Percentiles rank a stretch among this genome's conserved stretches.
phyloP scores from a whole-genome alignment of 2,797 vertebrate species.

The Fistularia commersonii region DNA sequence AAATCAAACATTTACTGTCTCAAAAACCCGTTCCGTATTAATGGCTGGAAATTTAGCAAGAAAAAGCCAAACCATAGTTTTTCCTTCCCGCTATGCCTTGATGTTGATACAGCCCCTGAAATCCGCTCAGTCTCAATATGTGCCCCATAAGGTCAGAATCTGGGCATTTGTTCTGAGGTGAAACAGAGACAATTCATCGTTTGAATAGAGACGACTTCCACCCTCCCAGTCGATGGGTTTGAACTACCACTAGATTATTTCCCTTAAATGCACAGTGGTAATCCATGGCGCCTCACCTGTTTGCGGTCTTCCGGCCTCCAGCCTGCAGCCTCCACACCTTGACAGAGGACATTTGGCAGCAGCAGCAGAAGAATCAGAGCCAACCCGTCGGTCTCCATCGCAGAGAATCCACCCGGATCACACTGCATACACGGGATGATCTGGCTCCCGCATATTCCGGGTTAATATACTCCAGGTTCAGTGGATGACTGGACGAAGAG shows the following conservation, averaged over 20 bases:
- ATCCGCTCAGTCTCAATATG: constrained; percentile 79
- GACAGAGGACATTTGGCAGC: constrained; percentile 69
- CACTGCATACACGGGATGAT: too few relatives aligned
- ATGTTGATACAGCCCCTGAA: constrained; percentile 77
- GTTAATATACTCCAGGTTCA: too few relatives aligned
- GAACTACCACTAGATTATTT: too few relatives aligned
- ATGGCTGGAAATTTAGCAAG: too few relatives aligned
- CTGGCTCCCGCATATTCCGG: too few relatives aligned
- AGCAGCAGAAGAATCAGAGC: constrained; percentile 69
- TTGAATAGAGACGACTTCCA: too few relatives aligned
- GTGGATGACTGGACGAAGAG: too few relatives aligned
- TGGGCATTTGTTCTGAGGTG: constrained; percentile 70
- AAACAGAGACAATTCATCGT: neutral
- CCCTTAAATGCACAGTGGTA: too few relatives aligned
- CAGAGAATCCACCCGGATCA: neutral
- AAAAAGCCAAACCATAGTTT: constrained; percentile 70
- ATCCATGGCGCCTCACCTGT: constrained; percentile 58
- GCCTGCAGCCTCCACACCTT: constrained; percentile 64
- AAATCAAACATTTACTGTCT: too few relatives aligned
- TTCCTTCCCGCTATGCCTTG: constrained; percentile 80
- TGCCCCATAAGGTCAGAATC: constrained; percentile 69
- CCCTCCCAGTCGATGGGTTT: too few relatives aligned
- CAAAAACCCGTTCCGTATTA: neutral
- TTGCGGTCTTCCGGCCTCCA: constrained; percentile 59
- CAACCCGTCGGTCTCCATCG: constrained; percentile 74